Percentiles rank a stretch among this genome's conserved stretches.
Evolutionary conservation across 2,113 vertebrate genomes (phyloP).

Genomic region (Phylloscopus whistleri): DNA sequence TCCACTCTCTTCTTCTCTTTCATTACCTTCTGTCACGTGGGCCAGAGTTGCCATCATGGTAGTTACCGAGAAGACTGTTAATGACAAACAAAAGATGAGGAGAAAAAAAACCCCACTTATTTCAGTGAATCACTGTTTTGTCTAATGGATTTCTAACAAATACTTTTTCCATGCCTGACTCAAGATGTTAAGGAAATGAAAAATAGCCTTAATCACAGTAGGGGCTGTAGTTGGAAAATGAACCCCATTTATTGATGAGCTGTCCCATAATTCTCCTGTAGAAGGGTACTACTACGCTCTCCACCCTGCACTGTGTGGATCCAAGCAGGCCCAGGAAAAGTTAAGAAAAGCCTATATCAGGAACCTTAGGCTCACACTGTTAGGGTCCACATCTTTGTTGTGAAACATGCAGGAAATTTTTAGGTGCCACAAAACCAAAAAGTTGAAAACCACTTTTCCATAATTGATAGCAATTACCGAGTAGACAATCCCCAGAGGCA

Average conservation of each 20-base stretch:
- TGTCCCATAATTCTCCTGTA: background rate
- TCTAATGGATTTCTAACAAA: background rate
- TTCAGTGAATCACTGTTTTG: background rate
- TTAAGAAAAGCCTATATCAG: background rate
- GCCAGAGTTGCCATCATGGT: background rate
- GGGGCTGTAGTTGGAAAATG: background rate
- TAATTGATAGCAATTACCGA: background rate
- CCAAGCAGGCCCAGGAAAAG: background rate
- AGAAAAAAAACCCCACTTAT: background rate
- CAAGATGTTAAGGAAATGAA: constrained; percentile 5
- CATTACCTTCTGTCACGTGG: constrained; percentile 35
- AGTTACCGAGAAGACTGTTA: constrained; percentile 31
- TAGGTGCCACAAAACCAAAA: background rate
- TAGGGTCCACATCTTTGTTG: background rate
- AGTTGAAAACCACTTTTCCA: background rate
- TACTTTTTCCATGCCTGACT: background rate
- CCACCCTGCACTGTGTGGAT: background rate
- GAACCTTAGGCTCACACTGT: background rate
- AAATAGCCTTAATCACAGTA: background rate
- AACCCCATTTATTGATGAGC: background rate
- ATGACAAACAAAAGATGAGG: constrained; percentile 40
- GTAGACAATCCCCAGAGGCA: background rate
- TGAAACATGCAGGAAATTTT: background rate
- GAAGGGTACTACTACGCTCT: background rate
- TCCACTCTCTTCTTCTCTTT: constrained; percentile 24